A percentile compares a stretch with the other conserved stretches of the same genome.
These are phyloP conservation scores for Mylabris sibirica DNA, from an alignment of 2,888 invertebrate genomes.

Conservation along the genomic window DNA sequence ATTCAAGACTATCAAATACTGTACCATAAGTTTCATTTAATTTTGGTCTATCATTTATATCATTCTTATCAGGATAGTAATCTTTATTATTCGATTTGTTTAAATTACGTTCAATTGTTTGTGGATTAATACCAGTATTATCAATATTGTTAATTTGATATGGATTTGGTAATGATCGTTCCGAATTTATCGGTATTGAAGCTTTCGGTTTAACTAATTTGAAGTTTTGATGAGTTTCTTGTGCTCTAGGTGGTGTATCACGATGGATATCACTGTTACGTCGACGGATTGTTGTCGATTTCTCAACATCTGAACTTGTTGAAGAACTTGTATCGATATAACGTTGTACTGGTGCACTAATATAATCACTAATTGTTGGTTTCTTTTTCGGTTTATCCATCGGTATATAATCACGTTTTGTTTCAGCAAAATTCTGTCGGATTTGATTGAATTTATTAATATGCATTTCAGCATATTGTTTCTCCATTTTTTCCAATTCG, in stretches of 20 bases:
- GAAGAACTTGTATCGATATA: slow-evolving; percentile 59
- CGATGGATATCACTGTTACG: slow-evolving; percentile 28
- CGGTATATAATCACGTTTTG: slow-evolving; percentile 46
- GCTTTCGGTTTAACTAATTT: slow-evolving; percentile 59
- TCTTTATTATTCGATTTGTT: slow-evolving; percentile 28
- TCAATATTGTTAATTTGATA: slow-evolving; percentile 46
- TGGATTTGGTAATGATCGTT: slow-evolving; percentile 57
- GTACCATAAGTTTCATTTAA: slow-evolving; percentile 55
- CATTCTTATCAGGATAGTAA: slow-evolving; percentile 24
- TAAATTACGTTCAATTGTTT: slow-evolving; percentile 40
- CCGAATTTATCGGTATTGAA: slow-evolving; percentile 57
- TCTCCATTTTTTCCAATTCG: slow-evolving; percentile 45
- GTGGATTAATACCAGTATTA: slow-evolving; percentile 27
- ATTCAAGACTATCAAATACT: slow-evolving; percentile 51
- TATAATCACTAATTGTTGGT: slow-evolving; percentile 45
- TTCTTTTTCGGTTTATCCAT: slow-evolving; percentile 48
- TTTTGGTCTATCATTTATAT: slow-evolving; percentile 21
- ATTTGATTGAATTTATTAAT: slow-evolving; percentile 52
- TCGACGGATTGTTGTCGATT: slow-evolving; percentile 38
- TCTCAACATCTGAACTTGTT: slow-evolving; percentile 57
- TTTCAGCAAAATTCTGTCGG: slow-evolving; percentile 47
- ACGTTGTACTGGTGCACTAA: slow-evolving; percentile 47
- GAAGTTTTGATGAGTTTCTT: slow-evolving; percentile 54
- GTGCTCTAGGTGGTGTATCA: slow-evolving; percentile 53
- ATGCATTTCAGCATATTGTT: slow-evolving; percentile 52